Base-by-base conservation (phyloP, 1,140 invertebrate genomes). In the Mizuhopecten yessoensis region DNA sequence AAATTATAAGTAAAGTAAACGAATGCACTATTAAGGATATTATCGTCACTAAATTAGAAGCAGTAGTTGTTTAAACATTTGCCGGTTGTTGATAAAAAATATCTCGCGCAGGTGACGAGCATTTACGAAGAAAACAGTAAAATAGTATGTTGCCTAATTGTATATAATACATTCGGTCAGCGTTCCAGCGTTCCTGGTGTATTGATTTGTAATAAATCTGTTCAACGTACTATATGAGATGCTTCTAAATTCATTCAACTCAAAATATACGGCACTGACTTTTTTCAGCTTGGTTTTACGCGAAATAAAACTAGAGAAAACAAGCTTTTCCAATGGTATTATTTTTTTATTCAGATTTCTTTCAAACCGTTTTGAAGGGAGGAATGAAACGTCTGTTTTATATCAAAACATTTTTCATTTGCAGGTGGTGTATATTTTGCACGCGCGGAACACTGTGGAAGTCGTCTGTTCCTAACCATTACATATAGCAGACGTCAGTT, bases 401-500 rank as follows among this genome's bases (percentile, higher is more conserved):
- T 75, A 75, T 75, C 57, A 75, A 75, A 75, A 75, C 57, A 75
- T 75, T 75, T 75, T 75, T 75, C 57, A 75, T 75, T 75, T 75
- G 57, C 57, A 75, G 57, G 57, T 75, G 57, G 57, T 75, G 57
- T 75, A 75, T 75, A 75, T 75, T 75, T 75, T 75, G 57, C 57
- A 75, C 57, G n/a, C 57, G 57, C 57, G 57, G 57, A 75, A 75
- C 57, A 75, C 57, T 75, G 57, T 75, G 57, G 57, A 75, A 75
- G 57, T 75, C 23, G 57, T 75, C 57, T 75, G 57, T 75, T 75
- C n/a, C n/a, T 75, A 29, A n/a, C 57, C n/a, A 29, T 75, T 75
- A 75, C 57, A 75, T 29, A 75, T 29, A 75, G 57, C 57, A 75
- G 57, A 75, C 57, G 57, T 29, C 23, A 75, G 57, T 75, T 75